A percentile compares a stretch with the other conserved stretches of the same genome.
These are phyloP conservation scores for Xyrauchen texanus DNA, from an alignment of 2,113 vertebrate genomes.

Conservation along the genomic window DNA sequence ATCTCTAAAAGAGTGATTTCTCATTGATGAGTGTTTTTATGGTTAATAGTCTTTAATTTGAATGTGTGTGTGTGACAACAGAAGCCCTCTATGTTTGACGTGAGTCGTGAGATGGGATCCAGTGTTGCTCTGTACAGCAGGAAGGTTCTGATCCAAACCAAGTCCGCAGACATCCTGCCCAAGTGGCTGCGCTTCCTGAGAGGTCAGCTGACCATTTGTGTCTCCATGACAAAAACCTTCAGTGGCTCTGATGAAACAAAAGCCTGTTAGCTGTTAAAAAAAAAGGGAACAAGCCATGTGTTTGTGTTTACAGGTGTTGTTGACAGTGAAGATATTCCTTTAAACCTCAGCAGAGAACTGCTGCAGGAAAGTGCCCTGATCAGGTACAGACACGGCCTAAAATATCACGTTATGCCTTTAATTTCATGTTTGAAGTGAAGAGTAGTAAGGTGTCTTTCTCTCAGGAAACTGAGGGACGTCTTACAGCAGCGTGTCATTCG, in stretches of 20 bases:
- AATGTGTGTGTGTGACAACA: slow-evolving; percentile 55
- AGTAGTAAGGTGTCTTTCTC: neutral
- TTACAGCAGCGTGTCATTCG: slow-evolving; percentile 91
- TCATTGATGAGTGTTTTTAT: too few species aligned
- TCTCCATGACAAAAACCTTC: too few species aligned
- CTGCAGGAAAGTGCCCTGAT: slow-evolving; percentile 93
- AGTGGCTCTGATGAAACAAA: too few species aligned
- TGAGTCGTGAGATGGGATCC: slow-evolving; percentile 92
- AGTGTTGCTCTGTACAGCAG: slow-evolving; percentile 90
- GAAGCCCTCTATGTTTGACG: slow-evolving; percentile 96
- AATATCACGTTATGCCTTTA: neutral
- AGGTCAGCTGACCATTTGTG: slow-evolving; percentile 69
- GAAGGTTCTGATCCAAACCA: slow-evolving; percentile 95
- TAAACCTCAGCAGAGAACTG: slow-evolving; percentile 96
- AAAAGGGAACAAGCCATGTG: neutral
- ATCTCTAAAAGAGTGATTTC: too few species aligned
- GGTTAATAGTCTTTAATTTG: neutral
- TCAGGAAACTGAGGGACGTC: slow-evolving; percentile 90
- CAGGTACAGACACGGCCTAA: slow-evolving; percentile 73
- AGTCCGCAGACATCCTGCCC: slow-evolving; percentile 89
- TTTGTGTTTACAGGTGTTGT: slow-evolving; percentile 82
- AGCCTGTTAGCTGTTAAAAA: neutral
- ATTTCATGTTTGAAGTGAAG: too few species aligned
- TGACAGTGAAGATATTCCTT: slow-evolving; percentile 96
- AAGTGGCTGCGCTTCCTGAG: slow-evolving; percentile 94